Evolutionary conservation across 2,888 invertebrate genomes (phyloP).

Genomic region (Muschampia plurimacula): DNA sequence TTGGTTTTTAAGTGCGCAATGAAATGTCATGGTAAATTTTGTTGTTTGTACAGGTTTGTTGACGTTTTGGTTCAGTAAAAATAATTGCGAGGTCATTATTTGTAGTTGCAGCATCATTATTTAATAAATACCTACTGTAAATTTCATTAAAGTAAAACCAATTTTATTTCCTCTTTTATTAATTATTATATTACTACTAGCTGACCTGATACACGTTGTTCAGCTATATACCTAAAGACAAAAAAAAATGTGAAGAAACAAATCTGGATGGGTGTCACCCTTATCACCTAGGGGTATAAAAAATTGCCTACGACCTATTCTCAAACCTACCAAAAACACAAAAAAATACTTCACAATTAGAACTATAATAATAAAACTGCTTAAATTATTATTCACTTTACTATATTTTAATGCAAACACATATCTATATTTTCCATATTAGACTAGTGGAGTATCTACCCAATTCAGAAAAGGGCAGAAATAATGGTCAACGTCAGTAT

Average conservation of each 20-base stretch:
- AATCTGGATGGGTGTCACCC: too few species aligned
- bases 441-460: not conserved
- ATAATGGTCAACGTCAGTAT: slow-evolving; percentile 3
- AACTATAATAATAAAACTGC: too few species aligned
- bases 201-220: too few species aligned
- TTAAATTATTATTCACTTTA: too few species aligned
- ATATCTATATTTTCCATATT: not conserved
- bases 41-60: slow-evolving; percentile 22
- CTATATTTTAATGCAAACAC: not conserved
- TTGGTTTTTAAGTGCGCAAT: slow-evolving; percentile 41
- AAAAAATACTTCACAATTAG: too few species aligned
- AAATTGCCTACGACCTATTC: too few species aligned
- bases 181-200: too few species aligned
- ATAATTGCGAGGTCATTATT: not conserved
- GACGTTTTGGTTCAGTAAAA: slow-evolving; percentile 14
- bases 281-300: too few species aligned
- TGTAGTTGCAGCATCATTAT: not conserved
- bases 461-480: not conserved
- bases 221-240: too few species aligned
- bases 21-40: slow-evolving; percentile 36
- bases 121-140: not conserved
- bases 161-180: too few species aligned
- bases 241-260: too few species aligned
- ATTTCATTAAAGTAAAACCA: not conserved
- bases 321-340: too few species aligned